phyloP scores from a whole-genome alignment of 2,797 vertebrate species.

The Naso thynnoides region DNA sequence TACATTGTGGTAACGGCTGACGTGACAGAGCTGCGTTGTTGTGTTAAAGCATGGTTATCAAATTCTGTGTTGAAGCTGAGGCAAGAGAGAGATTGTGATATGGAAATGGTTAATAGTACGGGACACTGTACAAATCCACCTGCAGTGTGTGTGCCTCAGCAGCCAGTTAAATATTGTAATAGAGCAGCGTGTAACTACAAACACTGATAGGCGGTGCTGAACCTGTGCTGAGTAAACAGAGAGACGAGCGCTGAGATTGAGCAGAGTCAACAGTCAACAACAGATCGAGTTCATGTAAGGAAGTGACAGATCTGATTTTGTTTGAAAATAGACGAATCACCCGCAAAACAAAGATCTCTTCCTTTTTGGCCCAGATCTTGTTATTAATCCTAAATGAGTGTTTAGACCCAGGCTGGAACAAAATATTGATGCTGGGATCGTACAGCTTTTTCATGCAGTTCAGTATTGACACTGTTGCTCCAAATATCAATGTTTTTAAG shows the following conservation, averaged over 20 bases:
- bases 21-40: slow-evolving; percentile 1
- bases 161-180: slow-evolving; percentile 31
- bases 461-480: too few relatives aligned
- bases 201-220: slow-evolving; percentile 23
- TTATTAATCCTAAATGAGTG: too few relatives aligned
- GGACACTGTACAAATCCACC: slow-evolving; percentile 20
- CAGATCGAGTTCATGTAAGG: slow-evolving; percentile 7
- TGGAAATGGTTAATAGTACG: not conserved
- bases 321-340: slow-evolving; percentile 4
- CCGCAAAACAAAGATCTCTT: not conserved
- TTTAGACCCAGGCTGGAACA: too few relatives aligned
- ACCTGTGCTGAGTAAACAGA: slow-evolving; percentile 34
- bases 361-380: not conserved
- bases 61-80: not conserved
- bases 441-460: too few relatives aligned
- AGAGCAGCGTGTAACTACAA: slow-evolving; percentile 23
- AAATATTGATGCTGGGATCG: too few relatives aligned
- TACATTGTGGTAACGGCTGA: not conserved
- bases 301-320: not conserved
- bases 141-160: slow-evolving; percentile 2
- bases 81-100: not conserved
- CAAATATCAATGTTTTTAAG: too few relatives aligned
- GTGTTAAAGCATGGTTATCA: slow-evolving; percentile 7
- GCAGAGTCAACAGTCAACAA: slow-evolving; percentile 23
- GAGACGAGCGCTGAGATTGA: slow-evolving; percentile 47